These are phyloP conservation scores for Amphipyra berbera DNA, from an alignment of 2,888 invertebrate species.

Conservation along the genomic window DNA sequence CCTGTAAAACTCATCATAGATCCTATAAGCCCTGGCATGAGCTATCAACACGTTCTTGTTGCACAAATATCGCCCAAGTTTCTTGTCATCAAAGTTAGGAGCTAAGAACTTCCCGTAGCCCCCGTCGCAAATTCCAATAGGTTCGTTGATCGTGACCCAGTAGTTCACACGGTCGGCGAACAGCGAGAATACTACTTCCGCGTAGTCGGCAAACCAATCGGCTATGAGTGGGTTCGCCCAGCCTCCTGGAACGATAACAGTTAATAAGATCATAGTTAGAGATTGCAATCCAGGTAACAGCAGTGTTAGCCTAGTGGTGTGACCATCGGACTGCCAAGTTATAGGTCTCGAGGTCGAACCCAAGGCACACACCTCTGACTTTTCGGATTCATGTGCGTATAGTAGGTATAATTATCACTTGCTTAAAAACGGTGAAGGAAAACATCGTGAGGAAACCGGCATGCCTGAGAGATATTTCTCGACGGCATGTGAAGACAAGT, in stretches of 20 bases:
- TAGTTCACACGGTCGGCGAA: constrained; percentile 90
- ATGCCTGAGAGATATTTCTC: no score
- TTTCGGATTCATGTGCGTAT: no score
- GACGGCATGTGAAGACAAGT: no score
- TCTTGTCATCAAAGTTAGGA: constrained; percentile 66
- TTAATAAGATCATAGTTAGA: no score
- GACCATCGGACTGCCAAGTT: no score
- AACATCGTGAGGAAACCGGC: no score
- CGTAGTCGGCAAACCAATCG: constrained; percentile 90
- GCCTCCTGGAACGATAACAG: constrained; percentile 85
- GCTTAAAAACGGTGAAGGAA: no score
- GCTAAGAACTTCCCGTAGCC: constrained; percentile 80
- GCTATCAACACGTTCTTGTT: constrained; percentile 91
- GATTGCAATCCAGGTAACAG: no score
- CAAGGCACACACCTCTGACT: no score
- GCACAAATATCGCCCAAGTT: constrained; percentile 89
- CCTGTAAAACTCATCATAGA: constrained; percentile 89
- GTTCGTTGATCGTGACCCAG: constrained; percentile 94
- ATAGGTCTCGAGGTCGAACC: no score
- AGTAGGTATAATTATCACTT: no score
- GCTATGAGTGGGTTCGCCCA: constrained; percentile 91
- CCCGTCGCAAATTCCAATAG: constrained; percentile 75
- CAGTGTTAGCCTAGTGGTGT: no score
- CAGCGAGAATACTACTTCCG: constrained; percentile 85
- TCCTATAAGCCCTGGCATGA: constrained; percentile 90